Evolutionary conservation across 2,797 vertebrate species (phyloP).

Genomic region (Pempheris klunzingeri): DNA sequence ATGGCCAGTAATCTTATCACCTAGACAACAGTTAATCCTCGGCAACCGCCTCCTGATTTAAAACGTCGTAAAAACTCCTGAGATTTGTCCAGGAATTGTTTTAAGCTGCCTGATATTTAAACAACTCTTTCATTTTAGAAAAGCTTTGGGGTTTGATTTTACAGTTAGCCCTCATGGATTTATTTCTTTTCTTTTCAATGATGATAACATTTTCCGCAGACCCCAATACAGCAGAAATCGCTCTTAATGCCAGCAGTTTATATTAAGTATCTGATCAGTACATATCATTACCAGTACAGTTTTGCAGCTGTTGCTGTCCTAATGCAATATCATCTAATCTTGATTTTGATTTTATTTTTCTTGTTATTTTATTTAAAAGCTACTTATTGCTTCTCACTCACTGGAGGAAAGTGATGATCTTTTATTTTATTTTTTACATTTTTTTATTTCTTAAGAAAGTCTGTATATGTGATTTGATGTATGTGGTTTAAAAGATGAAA

Average conservation of each 20-base stretch:
- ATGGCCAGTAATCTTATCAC: conserved; percentile 62
- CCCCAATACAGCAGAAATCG: conserved; percentile 5
- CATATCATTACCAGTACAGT: conserved; percentile 45
- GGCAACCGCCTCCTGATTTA: conserved; percentile 3
- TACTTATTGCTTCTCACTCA: conserved; percentile 14
- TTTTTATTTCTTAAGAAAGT: no score
- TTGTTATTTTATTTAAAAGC: conserved; percentile 37
- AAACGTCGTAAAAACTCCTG: conserved; percentile 37
- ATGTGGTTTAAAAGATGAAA: conserved; percentile 26
- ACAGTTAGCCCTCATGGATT: conserved; percentile 15
- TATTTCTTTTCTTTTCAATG: conserved; percentile 21
- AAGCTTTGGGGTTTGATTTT: conserved; percentile 35
- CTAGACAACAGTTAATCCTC: conserved; percentile 41
- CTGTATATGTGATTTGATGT: conserved; percentile 19
- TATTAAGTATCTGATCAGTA: conserved; percentile 2
- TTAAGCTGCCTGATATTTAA: conserved; percentile 50
- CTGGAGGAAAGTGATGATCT: conserved; percentile 20
- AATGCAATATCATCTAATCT: conserved; percentile 37
- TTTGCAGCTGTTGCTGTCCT: conserved; percentile 35
- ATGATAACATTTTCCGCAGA: not conserved
- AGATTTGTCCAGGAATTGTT: conserved; percentile 38
- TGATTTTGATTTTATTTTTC: conserved; percentile 29
- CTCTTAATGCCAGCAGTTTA: conserved; percentile 40
- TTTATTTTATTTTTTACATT: conserved; percentile 23
- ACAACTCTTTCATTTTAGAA: conserved; percentile 19